A percentile compares a stretch with the other conserved stretches of the same genome.
phyloP scores from a whole-genome alignment of 2,113 vertebrate genomes.

The Periophthalmodon schlosseri region DNA sequence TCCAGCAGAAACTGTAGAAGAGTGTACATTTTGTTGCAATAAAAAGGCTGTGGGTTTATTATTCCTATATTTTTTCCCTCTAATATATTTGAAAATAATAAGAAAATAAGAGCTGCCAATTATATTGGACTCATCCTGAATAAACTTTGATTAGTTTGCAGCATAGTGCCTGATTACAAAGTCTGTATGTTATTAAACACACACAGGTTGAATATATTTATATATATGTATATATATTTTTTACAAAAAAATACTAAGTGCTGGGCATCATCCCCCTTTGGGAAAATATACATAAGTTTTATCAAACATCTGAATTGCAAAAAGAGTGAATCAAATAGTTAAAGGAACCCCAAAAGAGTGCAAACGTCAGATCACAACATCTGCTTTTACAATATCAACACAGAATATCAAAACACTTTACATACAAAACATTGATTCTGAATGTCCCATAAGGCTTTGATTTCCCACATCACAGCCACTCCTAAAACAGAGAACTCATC shows the following conservation, averaged over 20 bases:
- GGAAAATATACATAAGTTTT: constrained; percentile 50
- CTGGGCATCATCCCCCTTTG: constrained; percentile 60
- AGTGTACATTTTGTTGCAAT: neutral
- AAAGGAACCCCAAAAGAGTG: constrained; percentile 65
- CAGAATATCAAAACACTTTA: constrained; percentile 61
- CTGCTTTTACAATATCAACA: constrained; percentile 68
- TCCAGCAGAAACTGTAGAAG: neutral
- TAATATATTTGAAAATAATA: constrained; percentile 13
- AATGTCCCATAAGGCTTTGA: constrained; percentile 61
- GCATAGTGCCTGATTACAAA: constrained; percentile 48
- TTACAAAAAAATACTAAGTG: constrained; percentile 70
- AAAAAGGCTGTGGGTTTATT: neutral
- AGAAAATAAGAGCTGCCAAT: constrained; percentile 41
- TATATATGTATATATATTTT: constrained; percentile 17
- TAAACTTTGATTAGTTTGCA: constrained; percentile 38
- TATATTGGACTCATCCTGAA: constrained; percentile 20
- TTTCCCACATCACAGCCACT: constrained; percentile 23
- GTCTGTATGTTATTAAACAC: constrained; percentile 28
- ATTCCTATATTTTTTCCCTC: neutral
- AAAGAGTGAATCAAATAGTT: constrained; percentile 66
- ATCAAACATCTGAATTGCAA: constrained; percentile 49
- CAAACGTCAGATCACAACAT: constrained; percentile 62
- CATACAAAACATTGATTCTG: constrained; percentile 57
- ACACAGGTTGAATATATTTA: constrained; percentile 20
- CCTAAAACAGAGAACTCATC: constrained; percentile 28